phyloP scores from a whole-genome alignment of 1,140 invertebrate genomes.

The Lutraria rhynchaena region DNA sequence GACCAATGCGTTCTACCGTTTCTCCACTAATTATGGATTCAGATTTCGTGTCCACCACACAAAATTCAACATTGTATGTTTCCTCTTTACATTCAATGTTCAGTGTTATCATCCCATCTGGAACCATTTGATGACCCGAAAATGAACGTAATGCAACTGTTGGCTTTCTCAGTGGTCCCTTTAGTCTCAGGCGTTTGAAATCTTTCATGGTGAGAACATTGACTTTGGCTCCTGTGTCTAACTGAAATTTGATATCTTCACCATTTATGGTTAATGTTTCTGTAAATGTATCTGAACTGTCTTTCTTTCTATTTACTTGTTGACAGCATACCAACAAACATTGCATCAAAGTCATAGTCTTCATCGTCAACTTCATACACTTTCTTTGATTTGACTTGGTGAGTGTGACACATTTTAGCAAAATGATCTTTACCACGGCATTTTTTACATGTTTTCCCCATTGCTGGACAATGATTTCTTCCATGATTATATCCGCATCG shows the following conservation, averaged over 20 bases:
- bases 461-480: constrained; percentile 39
- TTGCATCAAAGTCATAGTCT: background rate
- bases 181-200: constrained; percentile 4
- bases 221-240: constrained; percentile 15
- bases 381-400: background rate
- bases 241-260: constrained; percentile 25
- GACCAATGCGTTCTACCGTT: constrained; percentile 6
- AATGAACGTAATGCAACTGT: background rate
- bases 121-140: constrained; percentile 1
- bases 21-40: constrained; percentile 40
- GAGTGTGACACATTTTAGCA: constrained; percentile 33
- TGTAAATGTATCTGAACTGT: background rate
- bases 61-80: constrained; percentile 36
- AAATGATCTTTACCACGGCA: constrained; percentile 45
- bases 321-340: constrained; percentile 35
- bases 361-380: background rate
- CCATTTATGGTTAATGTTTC: background rate
- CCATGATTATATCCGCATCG: constrained; percentile 28
- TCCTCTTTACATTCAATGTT: constrained; percentile 5
- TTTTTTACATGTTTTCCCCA: constrained; percentile 52
- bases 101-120: constrained; percentile 8
- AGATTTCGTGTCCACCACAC: constrained; percentile 32
- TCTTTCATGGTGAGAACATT: background rate
- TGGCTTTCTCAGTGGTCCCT: constrained; percentile 11
- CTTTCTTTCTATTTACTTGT: constrained; percentile 2